Base-by-base conservation (phyloP, 2,797 vertebrate species). In the Mus minutoides region DNA sequence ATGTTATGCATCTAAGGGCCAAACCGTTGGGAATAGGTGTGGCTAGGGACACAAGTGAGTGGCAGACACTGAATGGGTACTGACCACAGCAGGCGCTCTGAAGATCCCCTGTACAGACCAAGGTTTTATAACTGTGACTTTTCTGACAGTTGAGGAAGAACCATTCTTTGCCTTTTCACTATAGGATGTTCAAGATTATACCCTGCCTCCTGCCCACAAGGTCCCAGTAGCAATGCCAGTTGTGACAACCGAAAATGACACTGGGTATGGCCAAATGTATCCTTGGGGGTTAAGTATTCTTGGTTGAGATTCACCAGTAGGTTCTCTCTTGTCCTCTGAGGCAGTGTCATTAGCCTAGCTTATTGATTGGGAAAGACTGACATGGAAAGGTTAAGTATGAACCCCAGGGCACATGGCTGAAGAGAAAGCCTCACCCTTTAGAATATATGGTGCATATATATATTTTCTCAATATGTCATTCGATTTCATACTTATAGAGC, bases 401-500 rank as follows among this genome's bases (percentile, higher is more conserved):
- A 69, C 79, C 12, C 13, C 10, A 34, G 19, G 49, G 67, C 10
- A 67, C 10, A 13, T 29, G 46, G 7, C 26, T 78, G 29, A 71
- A 54, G 62, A 86, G 49, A 64, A 22, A 31, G 19, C 1, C 17
- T 79, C 64, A 6, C 8, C 46, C 13, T 76, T 37, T 49, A 37
- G 77, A 12, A 46, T 37, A n/a, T 60, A 64, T 40, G 26, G 22
- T 86, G 24, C 17, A 95, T 62, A 85, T 43, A 92, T 60, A 34
- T n/a, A n/a, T 69, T 77, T 75, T 69, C 88, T 69, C 73, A 91
- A 37, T 75, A 71, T 71, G 34, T n/a, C 34, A 79, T 43, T 88
- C 78, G 58, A 62, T 86, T 90, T 96, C 60, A 49, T 62, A 49
- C 56, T 92, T 79, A 91, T 0, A 86, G 16, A 77, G 64, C n/a